Evolutionary conservation across 2,888 invertebrate genomes (phyloP), one percentile per base, ranked within the genome.

Genomic region (Pollenia griseotomentosa): DNA sequence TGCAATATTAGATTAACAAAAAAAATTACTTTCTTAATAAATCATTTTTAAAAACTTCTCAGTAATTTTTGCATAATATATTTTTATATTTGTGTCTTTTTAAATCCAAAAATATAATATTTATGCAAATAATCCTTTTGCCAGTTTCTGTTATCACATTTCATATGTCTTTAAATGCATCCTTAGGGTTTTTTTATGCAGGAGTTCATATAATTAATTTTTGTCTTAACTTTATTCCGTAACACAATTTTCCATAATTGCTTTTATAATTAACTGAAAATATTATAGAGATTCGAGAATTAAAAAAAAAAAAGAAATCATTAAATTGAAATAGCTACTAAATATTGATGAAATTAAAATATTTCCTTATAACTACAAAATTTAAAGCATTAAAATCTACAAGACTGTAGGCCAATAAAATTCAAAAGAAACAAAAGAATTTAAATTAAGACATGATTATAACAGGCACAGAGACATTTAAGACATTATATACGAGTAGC

Each of bases 181-280:
- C 61, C n/a, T 57, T 3, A 57, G 11, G 10, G 16, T 40, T 61
- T n/a, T 61, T 61, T 61, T 40, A n/a, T 40, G 2, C 9, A n/a
- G 7, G n/a, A 42, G n/a, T n/a, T 42, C 61, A 61, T 40, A 2
- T 53, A 53, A 70, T 70, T 70, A 70, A 70, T 70, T 70, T 46
- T 46, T 44, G 46, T 16, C 23, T 33, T 14, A 73, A 46, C 19
- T 57, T 73, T 57, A 57, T 59, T 57, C 46, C 46, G 0, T 73
- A 48, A 46, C 23, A 46, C 23, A 57, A 42, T 33, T 71, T 63
- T 10, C 19, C 9, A 63, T 71, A 80, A 63, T 71, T 71, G 61
- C 53, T 53, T 61, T 59, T 63, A 11, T 23, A 71, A 71, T 61
- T 68, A 71, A 80, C 51, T 61, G 12, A 44, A 71, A 44, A 78